Evolutionary conservation across 2,888 invertebrate genomes (phyloP), one percentile per base, ranked within the genome.

Genomic region (Lepetodrilus schrolli): DNA sequence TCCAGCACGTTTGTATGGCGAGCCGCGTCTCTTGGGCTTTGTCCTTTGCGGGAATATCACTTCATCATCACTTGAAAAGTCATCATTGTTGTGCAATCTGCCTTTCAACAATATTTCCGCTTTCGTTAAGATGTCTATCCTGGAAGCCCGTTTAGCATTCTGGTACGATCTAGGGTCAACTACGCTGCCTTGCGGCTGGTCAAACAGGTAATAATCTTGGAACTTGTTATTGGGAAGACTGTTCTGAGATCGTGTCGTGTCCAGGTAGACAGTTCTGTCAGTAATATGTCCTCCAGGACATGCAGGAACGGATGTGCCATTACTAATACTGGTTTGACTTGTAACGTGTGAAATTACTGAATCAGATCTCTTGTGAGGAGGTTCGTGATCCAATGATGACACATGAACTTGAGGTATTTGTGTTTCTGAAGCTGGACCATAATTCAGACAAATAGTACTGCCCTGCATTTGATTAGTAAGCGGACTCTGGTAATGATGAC

Each of bases 221-320:
- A n/a, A 58, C 26, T 58, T 58, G 17, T 30, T 58, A 1, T 23
- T 30, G 2, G 58, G 58, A 58, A 58, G 58, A 58, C 58, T 58
- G 26, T n/a, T 30, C 7, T 58, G 26, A 0, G 58, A 30, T 30
- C 58, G 10, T 26, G 26, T 17, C 17, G 26, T 58, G 17, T 58
- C 58, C 17, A 58, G 26, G 43, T 43, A 17, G 17, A 43, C 17
- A 8, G 43, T 43, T 13, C 58, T 58, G 5, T 58, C 34, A 10
- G 30, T 13, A 13, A 58, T 30, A 26, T 23, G n/a, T 7, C 30
- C 26, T n/a, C 26, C 58, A 10, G 4, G 58, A 30, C 17, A 48
- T 1, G 48, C 21, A 17, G 48, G 48, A 48, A 20, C 21, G 4
- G 21, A 48, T n/a, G n/a, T n/a, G n/a, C n/a, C n/a, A n/a, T n/a